A percentile compares a stretch with the other conserved stretches of the same genome.
Evolutionary conservation across 2,113 vertebrate species (phyloP).

Genomic region (Saccopteryx leptura): DNA sequence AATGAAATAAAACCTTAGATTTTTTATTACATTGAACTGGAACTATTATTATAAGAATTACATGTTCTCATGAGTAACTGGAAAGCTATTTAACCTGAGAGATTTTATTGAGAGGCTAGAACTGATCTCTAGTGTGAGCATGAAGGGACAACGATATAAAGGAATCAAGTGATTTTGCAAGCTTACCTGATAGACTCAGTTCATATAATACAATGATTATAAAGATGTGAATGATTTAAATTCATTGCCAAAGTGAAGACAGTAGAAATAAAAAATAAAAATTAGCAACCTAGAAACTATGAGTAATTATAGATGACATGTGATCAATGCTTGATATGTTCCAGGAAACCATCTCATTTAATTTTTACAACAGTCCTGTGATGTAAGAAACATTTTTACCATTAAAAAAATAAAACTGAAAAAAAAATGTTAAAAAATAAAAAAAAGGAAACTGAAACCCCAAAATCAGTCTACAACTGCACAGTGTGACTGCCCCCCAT

Average conservation of each 20-base stretch:
- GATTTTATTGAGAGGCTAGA: background rate
- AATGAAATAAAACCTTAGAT: background rate
- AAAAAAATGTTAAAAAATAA: background rate
- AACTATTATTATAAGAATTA: slow-evolving; percentile 20
- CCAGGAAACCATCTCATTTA: background rate
- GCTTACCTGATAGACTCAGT: background rate
- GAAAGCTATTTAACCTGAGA: slow-evolving; percentile 19
- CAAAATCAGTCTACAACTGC: background rate
- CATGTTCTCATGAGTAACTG: background rate
- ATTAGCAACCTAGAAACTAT: background rate
- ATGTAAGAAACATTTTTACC: background rate
- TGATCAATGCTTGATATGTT: background rate
- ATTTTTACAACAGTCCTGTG: background rate
- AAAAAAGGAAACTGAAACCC: background rate
- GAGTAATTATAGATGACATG: background rate
- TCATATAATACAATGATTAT: background rate
- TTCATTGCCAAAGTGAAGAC: background rate
- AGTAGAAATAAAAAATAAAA: slow-evolving; percentile 16
- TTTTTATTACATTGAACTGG: background rate
- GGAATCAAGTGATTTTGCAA: background rate
- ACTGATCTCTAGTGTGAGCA: background rate
- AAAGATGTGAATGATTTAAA: background rate
- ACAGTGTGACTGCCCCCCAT: background rate
- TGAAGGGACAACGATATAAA: background rate
- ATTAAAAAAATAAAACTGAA: background rate